phyloP scores from a whole-genome alignment of 2,888 invertebrate species.

The Plagodis pulveraria region DNA sequence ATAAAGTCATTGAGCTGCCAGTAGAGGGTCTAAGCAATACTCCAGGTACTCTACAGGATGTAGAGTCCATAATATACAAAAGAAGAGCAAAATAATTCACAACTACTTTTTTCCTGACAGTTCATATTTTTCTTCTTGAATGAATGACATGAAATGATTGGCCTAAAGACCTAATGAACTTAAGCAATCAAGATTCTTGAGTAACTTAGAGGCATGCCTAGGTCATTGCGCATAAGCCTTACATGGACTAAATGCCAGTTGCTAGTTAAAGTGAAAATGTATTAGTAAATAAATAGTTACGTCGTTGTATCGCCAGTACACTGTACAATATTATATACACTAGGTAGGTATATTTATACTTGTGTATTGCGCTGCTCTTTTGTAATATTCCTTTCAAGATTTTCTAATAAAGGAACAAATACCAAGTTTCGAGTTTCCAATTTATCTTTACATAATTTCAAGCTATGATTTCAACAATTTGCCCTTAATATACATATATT shows the following conservation, averaged over 20 bases:
- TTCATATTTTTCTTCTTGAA: too few species aligned
- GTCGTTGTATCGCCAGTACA: neutral
- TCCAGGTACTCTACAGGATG: too few species aligned
- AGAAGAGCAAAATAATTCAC: too few species aligned
- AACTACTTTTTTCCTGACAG: too few species aligned
- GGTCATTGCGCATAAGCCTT: constrained; percentile 6
- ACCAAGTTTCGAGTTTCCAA: neutral
- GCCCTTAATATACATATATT: constrained; percentile 24
- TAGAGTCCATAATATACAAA: too few species aligned
- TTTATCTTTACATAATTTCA: constrained; percentile 18
- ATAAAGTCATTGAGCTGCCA: neutral
- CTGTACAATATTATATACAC: neutral
- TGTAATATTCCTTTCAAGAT: too few species aligned
- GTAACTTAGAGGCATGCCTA: constrained; percentile 2
- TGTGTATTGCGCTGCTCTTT: neutral
- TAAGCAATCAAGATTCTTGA: constrained; percentile 4
- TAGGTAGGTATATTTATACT: neutral
- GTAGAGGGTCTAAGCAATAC: too few species aligned
- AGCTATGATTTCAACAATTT: constrained; percentile 22
- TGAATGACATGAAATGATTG: neutral
- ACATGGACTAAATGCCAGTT: constrained; percentile 1
- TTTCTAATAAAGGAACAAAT: too few species aligned
- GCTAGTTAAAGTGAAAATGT: neutral
- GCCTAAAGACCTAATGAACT: constrained; percentile 6
- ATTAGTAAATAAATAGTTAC: neutral